Percentiles rank a stretch among this genome's conserved stretches.
These are phyloP conservation scores for Stomatorhinus walkeri DNA, from an alignment of 2,797 vertebrate species.

Conservation along the genomic window DNA sequence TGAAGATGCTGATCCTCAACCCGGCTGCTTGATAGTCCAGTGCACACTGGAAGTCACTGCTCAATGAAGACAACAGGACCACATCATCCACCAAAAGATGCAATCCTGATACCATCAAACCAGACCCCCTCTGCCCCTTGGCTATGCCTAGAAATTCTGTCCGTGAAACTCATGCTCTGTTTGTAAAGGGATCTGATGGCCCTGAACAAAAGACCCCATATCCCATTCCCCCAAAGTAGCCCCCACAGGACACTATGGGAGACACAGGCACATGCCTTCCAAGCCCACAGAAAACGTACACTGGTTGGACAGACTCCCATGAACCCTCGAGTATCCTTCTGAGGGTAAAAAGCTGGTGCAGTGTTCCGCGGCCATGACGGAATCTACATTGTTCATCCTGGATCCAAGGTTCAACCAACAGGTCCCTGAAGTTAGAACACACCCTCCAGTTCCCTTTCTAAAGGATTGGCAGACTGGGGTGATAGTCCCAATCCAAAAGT, in stretches of 20 bases:
- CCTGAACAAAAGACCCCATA: background rate
- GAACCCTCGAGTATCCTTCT: background rate
- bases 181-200: background rate
- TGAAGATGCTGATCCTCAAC: background rate
- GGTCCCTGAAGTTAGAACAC: background rate
- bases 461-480: background rate
- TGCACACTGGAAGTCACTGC: background rate
- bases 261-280: background rate
- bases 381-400: background rate
- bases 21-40: background rate
- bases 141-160: background rate
- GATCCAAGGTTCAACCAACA: background rate
- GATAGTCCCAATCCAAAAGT: background rate
- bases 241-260: background rate
- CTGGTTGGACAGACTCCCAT: background rate
- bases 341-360: background rate
- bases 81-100: background rate
- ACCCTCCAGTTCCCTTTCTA: background rate
- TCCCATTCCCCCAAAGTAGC: background rate
- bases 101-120: background rate
- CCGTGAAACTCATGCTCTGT: background rate
- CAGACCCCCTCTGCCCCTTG: background rate
- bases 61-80: background rate
- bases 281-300: background rate
- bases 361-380: background rate